phyloP scores from a whole-genome alignment of 2,888 invertebrate genomes.

The Diaphora mendica region DNA sequence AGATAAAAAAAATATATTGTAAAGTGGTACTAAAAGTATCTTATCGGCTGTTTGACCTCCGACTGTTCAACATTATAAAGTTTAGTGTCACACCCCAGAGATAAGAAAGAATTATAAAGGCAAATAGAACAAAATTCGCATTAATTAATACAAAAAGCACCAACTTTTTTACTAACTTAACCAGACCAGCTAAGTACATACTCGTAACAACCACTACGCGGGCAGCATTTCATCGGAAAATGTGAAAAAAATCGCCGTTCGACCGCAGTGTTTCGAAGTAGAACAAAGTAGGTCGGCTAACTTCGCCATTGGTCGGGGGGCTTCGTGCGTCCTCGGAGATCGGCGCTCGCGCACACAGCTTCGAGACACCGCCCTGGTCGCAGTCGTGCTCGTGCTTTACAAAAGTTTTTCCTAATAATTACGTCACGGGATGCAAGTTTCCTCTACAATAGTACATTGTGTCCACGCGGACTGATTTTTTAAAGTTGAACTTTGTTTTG shows the following conservation, averaged over 20 bases:
- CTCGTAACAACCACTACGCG: slow-evolving; percentile 43
- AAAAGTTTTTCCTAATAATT: slow-evolving; percentile 62
- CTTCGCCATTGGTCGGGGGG: slow-evolving; percentile 69
- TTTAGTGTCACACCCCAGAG: slow-evolving; percentile 10
- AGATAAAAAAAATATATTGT: slow-evolving; percentile 22
- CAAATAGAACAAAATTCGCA: slow-evolving; percentile 26
- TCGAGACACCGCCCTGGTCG: slow-evolving; percentile 70
- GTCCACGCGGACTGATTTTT: slow-evolving; percentile 67
- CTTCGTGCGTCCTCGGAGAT: slow-evolving; percentile 67
- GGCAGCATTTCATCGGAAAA: slow-evolving; percentile 82
- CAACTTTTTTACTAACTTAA: slow-evolving; percentile 61
- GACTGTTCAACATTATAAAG: slow-evolving; percentile 11
- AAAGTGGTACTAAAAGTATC: slow-evolving; percentile 15
- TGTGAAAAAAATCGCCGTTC: slow-evolving; percentile 79
- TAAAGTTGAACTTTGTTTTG: slow-evolving; percentile 46
- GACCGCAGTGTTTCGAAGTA: slow-evolving; percentile 79
- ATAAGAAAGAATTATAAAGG: neutral
- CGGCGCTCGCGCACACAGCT: slow-evolving; percentile 76
- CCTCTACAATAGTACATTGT: slow-evolving; percentile 54
- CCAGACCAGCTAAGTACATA: slow-evolving; percentile 55
- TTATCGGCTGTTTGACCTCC: slow-evolving; percentile 36
- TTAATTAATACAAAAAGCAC: slow-evolving; percentile 32
- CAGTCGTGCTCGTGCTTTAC: slow-evolving; percentile 69
- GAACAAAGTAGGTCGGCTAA: slow-evolving; percentile 81
- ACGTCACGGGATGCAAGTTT: slow-evolving; percentile 76